Base-by-base conservation (phyloP, 2,797 vertebrate species). In the Leptatherina wallacei region DNA sequence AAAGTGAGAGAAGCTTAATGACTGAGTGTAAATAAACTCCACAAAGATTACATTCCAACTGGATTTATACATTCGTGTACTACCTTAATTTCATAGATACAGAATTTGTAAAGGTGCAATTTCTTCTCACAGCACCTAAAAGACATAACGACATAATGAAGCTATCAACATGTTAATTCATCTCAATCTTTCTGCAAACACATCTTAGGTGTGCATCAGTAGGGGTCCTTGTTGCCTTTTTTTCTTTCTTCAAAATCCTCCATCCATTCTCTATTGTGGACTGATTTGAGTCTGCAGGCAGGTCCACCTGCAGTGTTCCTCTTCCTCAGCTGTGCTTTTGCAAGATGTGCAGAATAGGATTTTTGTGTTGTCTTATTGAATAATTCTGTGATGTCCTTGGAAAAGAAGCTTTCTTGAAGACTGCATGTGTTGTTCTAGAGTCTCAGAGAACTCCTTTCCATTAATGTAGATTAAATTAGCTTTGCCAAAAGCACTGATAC, bases 1-100 rank as follows among this genome's bases (percentile, higher is more conserved):
- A 94, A 93, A 74, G 85, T 81, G 38, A 91, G 79, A 40, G 6
- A 63, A 6, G 58, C 56, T 33, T 1, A 60, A 7, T 51, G 36
- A 13, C 30, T 69, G 3, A 38, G 27, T 63, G 12, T 2, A 44
- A 24, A 44, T 20, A 11, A n/a, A 4, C 2, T 40, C 16, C 47
- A 9, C 1, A 29, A 38, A 3, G 29, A 30, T n/a, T 18, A 20
- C 8, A 62, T 24, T 13, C 36, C 27, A 18, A 9, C 27, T 73
- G 4, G 0, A 52, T 55, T 66, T 14, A 20, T 27, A 30, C 16
- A 27, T 67, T 57, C 13, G 3, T 29, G 22, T 54, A 11, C 12
- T 44, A 18, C 16, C 42, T 27, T 47, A 10, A 22, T 9, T 3
- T 49, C 44, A 49, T n/a, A 20, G 20, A 18, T n/a, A 49, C 44